Conservation (phyloP, 1,140 invertebrate genomes). For the Macrocentrus cingulum region DNA sequence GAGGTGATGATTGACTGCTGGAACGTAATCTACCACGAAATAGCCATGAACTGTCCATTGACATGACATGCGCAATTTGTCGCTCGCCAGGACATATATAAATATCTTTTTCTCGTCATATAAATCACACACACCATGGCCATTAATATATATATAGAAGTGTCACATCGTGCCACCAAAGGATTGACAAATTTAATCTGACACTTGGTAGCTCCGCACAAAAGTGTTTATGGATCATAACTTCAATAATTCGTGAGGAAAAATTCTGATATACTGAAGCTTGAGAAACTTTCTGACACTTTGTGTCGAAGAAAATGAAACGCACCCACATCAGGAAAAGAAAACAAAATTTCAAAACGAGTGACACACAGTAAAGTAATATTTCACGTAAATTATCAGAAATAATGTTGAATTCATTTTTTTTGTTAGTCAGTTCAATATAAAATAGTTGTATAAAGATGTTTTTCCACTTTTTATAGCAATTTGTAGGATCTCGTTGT, state of each 20-base stretch:
- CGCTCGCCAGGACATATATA: slow-evolving; percentile 6
- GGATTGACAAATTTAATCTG: slow-evolving; percentile 12
- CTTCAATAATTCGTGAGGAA: background rate
- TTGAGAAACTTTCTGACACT: no score
- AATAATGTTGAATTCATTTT: no score
- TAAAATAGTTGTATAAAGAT: no score
- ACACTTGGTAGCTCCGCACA: background rate
- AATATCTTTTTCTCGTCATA: slow-evolving; percentile 20
- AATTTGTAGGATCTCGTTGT: no score
- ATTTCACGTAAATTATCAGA: no score
- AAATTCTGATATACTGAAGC: background rate
- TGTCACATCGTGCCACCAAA: background rate
- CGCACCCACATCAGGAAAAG: no score
- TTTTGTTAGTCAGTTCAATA: no score
- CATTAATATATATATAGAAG: slow-evolving; percentile 11
- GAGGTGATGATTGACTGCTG: background rate
- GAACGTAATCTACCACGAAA: slow-evolving; percentile 9
- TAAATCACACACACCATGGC: slow-evolving; percentile 13
- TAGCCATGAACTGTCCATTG: slow-evolving; percentile 13
- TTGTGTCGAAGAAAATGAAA: no score
- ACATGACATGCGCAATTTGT: slow-evolving; percentile 14
- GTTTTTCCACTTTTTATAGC: no score
- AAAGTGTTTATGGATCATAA: background rate
- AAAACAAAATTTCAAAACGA: no score
- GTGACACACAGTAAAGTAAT: no score